Conservation (phyloP, 2,113 vertebrate species). For the Tragelaphus scriptus region DNA sequence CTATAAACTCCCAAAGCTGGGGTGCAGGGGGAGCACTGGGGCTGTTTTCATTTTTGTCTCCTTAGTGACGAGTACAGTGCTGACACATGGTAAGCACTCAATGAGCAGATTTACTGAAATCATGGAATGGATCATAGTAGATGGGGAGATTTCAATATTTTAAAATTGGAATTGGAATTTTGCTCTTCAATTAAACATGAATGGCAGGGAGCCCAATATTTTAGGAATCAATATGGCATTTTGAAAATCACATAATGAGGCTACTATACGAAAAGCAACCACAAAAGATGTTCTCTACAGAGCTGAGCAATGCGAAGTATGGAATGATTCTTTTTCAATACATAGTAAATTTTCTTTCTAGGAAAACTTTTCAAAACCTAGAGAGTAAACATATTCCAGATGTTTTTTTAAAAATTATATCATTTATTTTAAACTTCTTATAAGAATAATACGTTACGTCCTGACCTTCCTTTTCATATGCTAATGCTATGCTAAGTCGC, state of each 20-base stretch:
- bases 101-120: not conserved
- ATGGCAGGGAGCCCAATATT: not conserved
- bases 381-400: not conserved
- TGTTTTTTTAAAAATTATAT: not conserved
- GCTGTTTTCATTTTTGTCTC: not conserved
- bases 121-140: not conserved
- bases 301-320: not conserved
- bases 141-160: not conserved
- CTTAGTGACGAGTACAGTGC: not conserved
- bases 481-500: too few relatives aligned
- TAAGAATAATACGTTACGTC: not conserved
- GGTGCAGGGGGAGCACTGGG: not conserved
- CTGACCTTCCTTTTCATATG: not conserved
- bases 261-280: not conserved
- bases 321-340: not conserved
- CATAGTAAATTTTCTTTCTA: not conserved
- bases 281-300: not conserved
- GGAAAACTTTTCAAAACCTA: not conserved
- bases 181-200: not conserved
- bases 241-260: not conserved
- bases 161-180: not conserved
- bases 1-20: not conserved
- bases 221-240: not conserved
- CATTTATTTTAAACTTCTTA: conserved; percentile 23
- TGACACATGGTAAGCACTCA: not conserved